phyloP scores from a whole-genome alignment of 2,797 vertebrate species.

The Okamejei kenojei region DNA sequence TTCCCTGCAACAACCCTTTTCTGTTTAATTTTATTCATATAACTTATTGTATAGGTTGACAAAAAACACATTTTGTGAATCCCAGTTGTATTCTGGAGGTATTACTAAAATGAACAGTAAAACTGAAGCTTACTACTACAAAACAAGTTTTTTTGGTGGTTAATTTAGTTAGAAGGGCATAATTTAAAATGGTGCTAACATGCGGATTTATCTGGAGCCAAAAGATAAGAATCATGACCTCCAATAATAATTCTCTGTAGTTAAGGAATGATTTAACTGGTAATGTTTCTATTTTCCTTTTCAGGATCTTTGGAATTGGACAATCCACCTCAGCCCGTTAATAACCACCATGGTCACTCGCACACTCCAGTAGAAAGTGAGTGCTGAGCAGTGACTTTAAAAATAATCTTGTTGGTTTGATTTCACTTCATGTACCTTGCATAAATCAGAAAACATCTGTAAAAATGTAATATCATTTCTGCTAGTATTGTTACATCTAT shows the following conservation, averaged over 20 bases:
- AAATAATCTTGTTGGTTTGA: neutral
- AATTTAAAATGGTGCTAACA: neutral
- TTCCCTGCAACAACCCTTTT: no score
- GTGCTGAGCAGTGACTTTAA: constrained; percentile 44
- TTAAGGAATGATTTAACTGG: neutral
- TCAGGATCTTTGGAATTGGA: constrained; percentile 93
- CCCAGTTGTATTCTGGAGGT: neutral
- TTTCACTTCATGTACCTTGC: neutral
- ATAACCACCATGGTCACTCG: constrained; percentile 94
- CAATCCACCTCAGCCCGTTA: constrained; percentile 91
- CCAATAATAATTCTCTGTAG: neutral
- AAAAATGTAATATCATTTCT: neutral
- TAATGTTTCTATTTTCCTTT: constrained; percentile 25
- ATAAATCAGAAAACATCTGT: neutral
- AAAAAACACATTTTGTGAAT: neutral
- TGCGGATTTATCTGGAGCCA: neutral
- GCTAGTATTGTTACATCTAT: neutral
- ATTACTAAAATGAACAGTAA: neutral
- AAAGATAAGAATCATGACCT: neutral
- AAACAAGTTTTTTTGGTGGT: neutral
- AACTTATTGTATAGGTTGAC: neutral
- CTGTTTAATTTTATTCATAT: no score
- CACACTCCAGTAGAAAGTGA: constrained; percentile 88
- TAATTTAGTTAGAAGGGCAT: neutral
- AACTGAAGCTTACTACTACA: neutral